Conservation (phyloP, 2,113 vertebrate species). For the Notarius lentiginosus region DNA sequence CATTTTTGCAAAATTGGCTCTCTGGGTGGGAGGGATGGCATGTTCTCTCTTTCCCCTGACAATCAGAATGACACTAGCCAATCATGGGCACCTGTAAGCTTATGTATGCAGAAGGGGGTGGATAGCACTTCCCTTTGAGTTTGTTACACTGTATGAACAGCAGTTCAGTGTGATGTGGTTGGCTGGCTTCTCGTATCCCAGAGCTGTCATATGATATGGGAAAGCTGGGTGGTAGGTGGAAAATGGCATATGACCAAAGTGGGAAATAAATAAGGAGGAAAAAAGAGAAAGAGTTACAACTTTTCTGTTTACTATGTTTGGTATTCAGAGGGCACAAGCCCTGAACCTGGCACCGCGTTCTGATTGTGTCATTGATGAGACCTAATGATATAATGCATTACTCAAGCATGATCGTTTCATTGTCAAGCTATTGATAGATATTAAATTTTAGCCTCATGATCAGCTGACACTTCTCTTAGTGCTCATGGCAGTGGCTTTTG, state of each 20-base stretch:
- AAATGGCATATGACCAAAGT: neutral
- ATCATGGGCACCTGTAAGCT: neutral
- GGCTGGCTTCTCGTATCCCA: neutral
- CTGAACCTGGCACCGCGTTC: neutral
- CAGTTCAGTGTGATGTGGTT: neutral
- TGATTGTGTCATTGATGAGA: neutral
- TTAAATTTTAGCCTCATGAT: neutral
- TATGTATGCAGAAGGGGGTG: neutral
- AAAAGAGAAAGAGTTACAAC: neutral
- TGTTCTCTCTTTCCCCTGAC: neutral
- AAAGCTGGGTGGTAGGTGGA: neutral
- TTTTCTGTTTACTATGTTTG: neutral
- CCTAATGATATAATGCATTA: neutral
- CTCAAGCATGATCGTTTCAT: neutral
- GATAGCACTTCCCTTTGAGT: neutral
- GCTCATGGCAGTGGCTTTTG: slow-evolving; percentile 20
- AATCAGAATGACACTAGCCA: neutral
- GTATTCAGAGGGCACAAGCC: neutral
- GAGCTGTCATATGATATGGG: neutral
- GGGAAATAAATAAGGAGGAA: neutral
- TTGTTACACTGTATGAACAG: neutral
- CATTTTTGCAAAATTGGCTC: neutral
- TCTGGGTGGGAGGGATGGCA: neutral
- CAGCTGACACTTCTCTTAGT: neutral
- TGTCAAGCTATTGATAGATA: slow-evolving; percentile 1